Evolutionary conservation across 2,113 vertebrate genomes (phyloP).

Genomic region (Hippocampus mohnikei): DNA sequence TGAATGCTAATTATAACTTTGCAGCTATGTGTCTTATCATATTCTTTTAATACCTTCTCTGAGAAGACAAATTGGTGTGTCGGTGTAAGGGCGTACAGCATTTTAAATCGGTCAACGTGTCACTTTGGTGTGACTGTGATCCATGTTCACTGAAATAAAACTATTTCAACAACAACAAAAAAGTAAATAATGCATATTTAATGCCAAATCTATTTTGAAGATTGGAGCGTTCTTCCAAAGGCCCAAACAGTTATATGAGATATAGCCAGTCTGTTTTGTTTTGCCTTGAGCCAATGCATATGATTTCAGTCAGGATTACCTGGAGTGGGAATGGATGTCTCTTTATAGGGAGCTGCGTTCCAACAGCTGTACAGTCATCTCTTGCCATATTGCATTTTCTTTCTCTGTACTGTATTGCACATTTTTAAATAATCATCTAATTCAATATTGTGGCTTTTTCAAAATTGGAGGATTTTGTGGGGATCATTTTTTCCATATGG

Average conservation of each 20-base stretch:
- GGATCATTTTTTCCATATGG: no score
- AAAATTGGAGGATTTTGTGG: no score
- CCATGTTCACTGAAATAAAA: slow-evolving; percentile 28
- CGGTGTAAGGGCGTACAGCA: slow-evolving; percentile 14
- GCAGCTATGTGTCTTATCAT: slow-evolving; percentile 49
- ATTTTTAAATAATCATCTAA: no score
- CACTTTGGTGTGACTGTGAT: slow-evolving; percentile 14
- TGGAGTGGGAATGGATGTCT: slow-evolving; percentile 64
- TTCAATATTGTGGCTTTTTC: no score
- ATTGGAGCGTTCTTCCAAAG: slow-evolving; percentile 20
- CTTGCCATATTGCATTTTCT: no score
- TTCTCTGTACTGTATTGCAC: no score
- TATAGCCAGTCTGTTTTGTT: slow-evolving; percentile 56
- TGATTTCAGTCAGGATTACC: slow-evolving; percentile 59
- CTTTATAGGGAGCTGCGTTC: no score
- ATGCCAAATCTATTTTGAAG: slow-evolving; percentile 23
- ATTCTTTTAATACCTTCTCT: slow-evolving; percentile 47
- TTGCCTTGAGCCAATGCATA: slow-evolving; percentile 54
- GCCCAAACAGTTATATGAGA: slow-evolving; percentile 37
- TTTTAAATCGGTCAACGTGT: slow-evolving; percentile 23
- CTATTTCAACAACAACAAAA: neutral
- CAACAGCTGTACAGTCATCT: no score
- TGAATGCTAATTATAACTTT: slow-evolving; percentile 61
- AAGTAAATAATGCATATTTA: slow-evolving; percentile 7
- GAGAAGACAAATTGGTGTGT: slow-evolving; percentile 51